A percentile compares a stretch with the other conserved stretches of the same genome.
Evolutionary conservation across 2,113 vertebrate genomes (phyloP).

Genomic region (Erythrocercus mccallii): DNA sequence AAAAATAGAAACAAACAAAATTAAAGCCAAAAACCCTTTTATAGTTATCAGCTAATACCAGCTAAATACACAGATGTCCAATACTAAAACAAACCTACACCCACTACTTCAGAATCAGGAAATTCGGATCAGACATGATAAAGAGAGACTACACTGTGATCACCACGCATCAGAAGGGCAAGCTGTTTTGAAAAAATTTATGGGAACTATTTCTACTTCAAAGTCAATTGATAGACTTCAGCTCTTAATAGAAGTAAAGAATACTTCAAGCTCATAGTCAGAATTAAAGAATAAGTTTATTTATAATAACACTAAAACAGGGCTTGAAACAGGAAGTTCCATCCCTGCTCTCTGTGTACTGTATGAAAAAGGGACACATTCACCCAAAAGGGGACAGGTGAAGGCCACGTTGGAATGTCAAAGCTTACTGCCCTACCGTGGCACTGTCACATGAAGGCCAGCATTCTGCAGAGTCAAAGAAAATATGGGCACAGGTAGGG

Average conservation of each 20-base stretch:
- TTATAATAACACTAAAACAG: background rate
- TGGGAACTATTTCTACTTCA: background rate
- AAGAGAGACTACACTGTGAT: background rate
- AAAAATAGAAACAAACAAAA: background rate
- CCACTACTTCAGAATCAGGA: background rate
- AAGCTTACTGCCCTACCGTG: background rate
- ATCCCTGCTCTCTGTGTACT: background rate
- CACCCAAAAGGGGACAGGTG: rapidly evolving
- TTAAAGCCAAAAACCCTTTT: background rate
- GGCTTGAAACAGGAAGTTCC: background rate
- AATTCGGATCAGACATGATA: background rate
- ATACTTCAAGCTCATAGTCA: background rate
- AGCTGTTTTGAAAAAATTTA: background rate
- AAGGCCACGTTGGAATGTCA: rapidly evolving
- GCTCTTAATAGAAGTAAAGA: background rate
- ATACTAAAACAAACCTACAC: background rate
- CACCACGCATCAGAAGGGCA: background rate
- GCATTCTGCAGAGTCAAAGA: rapidly evolving
- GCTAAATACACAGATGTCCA: background rate
- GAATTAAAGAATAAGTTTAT: background rate
- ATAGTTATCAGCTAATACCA: background rate
- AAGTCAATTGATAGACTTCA: background rate
- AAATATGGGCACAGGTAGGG: background rate
- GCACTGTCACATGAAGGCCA: rapidly evolving
- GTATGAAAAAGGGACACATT: background rate